Evolutionary conservation across 92 coral and sea anemone genomes (phyloP).

Genomic region (Palythoa grandis): DNA sequence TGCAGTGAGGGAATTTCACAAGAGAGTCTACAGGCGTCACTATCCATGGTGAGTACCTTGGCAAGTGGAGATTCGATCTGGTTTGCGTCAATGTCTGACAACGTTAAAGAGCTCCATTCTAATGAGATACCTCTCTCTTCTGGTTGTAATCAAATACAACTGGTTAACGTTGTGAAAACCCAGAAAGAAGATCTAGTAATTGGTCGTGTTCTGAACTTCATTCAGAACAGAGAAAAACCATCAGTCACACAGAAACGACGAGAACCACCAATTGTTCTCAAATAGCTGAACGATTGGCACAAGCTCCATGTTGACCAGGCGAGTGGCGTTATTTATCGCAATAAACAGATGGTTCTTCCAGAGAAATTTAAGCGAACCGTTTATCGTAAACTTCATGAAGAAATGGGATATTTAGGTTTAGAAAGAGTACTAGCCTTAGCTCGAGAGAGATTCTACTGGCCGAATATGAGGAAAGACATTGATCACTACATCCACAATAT

Average conservation of each 20-base stretch:
- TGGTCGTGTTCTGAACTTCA: constrained; percentile 49
- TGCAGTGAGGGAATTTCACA: constrained; percentile 41
- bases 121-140: background rate
- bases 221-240: constrained; percentile 45
- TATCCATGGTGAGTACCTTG: background rate
- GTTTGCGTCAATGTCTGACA: constrained; percentile 48
- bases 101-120: constrained; percentile 24
- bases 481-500: constrained; percentile 54
- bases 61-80: constrained; percentile 33
- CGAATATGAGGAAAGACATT: constrained; percentile 54
- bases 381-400: too few relatives aligned
- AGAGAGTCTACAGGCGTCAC: constrained; percentile 42
- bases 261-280: constrained; percentile 59
- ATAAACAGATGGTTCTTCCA: constrained; percentile 55
- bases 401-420: constrained; percentile 13
- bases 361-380: constrained; percentile 14
- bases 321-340: constrained; percentile 41
- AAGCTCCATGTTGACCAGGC: constrained; percentile 52
- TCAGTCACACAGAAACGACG: constrained; percentile 39
- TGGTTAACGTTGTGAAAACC: constrained; percentile 19
- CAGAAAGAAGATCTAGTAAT: constrained; percentile 30
- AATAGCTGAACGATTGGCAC: constrained; percentile 56
- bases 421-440: constrained; percentile 45
- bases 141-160: constrained; percentile 16
- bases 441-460: constrained; percentile 52